These are phyloP conservation scores for Poecilia gillii DNA, from an alignment of 2,797 vertebrate species.

Conservation along the genomic window DNA sequence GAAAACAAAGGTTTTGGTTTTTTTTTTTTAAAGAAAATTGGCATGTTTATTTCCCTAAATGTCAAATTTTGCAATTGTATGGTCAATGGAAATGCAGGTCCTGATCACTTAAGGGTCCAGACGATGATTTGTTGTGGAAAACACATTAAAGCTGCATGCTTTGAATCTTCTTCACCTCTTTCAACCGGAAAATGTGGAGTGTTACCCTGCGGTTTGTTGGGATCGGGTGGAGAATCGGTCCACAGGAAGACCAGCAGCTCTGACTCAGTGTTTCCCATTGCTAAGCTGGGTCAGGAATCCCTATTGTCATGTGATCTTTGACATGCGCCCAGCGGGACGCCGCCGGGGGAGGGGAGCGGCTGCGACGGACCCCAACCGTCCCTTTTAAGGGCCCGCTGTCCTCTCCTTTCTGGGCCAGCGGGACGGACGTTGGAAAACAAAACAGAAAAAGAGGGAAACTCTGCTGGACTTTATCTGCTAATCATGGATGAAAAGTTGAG, in stretches of 20 bases:
- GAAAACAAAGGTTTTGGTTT: too few species aligned
- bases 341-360: slow-evolving; percentile 58
- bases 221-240: not conserved
- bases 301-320: slow-evolving; percentile 82
- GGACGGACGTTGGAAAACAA: not conserved
- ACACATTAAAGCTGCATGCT: not conserved
- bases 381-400: slow-evolving; percentile 69
- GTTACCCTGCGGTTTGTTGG: not conserved
- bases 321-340: slow-evolving; percentile 68
- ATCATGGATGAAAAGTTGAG: not conserved
- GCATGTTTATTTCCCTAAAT: too few species aligned
- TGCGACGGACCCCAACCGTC: slow-evolving; percentile 66
- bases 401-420: not conserved
- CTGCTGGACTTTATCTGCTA: slow-evolving; percentile 12
- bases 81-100: too few species aligned
- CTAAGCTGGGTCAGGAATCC: slow-evolving; percentile 73
- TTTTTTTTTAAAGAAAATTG: too few species aligned
- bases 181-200: not conserved
- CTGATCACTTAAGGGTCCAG: too few species aligned
- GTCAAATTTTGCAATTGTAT: too few species aligned
- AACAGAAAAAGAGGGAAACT: slow-evolving; percentile 11
- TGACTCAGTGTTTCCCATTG: slow-evolving; percentile 64
- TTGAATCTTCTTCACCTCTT: not conserved
- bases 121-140: not conserved
- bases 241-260: slow-evolving; percentile 40